Evolutionary conservation across 2,888 invertebrate genomes (phyloP), one percentile per base, ranked within the genome.

Genomic region (Protonemura montana): DNA sequence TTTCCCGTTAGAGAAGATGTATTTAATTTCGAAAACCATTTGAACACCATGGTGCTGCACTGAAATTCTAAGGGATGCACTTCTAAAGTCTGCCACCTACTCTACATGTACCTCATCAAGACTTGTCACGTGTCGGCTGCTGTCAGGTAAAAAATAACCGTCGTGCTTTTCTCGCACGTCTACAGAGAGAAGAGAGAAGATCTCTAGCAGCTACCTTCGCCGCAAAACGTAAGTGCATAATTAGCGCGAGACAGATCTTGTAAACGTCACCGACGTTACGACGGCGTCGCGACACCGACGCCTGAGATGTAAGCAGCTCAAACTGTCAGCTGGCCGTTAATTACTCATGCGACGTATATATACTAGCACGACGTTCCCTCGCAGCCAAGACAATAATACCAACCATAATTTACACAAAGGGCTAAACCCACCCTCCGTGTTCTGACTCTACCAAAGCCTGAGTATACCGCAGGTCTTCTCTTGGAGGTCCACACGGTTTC

Each of bases 271-370:
- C 81, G 81, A 21, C 29, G 81, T 81, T 10, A 78, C 28, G 29
- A 3, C 29, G 80, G 21, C 82, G 42, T 30, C 35, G 76, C 84
- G 76, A 27, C 84, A 27, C 84, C 82, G 84, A 76, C 84, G 84
- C 16, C 84, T 76, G 82, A 25, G 83, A 83, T 41, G 41, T 42
- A 16, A 16, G 26, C 59, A 84, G 84, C 84, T 84, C 84, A 84
- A 84, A 26, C 84, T 84, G 84, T 84, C 84, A 76, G 26, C 84
- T 6, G 81, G 25, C 84, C 13, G 84, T 76, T 84, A 84, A 84
- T 84, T 84, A 84, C 84, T 76, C 84, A 84, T 26, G 29, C 84
- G 10, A 30, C 81, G 81, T 10, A 16, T 81, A 10, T 10, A 7
- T 25, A 7, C 78, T n/a, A 27, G 10, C 78, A 10, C 78, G 13